These are phyloP conservation scores for Siniperca knerii DNA, from an alignment of 2,113 vertebrate genomes.

Conservation along the genomic window DNA sequence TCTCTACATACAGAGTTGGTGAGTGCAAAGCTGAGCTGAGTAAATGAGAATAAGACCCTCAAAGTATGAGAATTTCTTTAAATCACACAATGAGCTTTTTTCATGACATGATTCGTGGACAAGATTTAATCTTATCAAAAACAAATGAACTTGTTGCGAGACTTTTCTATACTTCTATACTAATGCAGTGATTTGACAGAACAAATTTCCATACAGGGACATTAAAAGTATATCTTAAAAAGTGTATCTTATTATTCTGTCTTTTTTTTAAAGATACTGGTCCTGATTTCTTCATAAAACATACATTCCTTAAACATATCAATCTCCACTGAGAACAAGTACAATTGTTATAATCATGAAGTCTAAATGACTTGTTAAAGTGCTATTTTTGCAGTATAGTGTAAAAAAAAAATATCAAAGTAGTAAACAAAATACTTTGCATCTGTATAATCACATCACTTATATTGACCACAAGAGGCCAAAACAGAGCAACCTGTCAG, in stretches of 20 bases:
- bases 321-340: background rate
- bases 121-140: background rate
- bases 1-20: background rate
- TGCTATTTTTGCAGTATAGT: background rate
- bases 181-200: background rate
- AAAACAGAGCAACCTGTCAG: slow-evolving; percentile 1
- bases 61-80: background rate
- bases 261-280: background rate
- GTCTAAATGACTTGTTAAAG: too few species aligned
- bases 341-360: too few species aligned
- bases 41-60: background rate
- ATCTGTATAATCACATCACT: background rate
- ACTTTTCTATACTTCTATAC: background rate
- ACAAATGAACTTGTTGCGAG: background rate
- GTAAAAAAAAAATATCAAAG: background rate
- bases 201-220: too few species aligned
- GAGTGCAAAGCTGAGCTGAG: background rate
- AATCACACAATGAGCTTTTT: background rate
- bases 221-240: too few species aligned
- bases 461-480: background rate
- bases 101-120: too few species aligned
- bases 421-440: too few species aligned
- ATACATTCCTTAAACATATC: background rate
- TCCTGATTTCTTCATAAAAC: background rate
- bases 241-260: background rate